Evolutionary conservation across 2,888 invertebrate genomes (phyloP).

Genomic region (Netelia melanura): DNA sequence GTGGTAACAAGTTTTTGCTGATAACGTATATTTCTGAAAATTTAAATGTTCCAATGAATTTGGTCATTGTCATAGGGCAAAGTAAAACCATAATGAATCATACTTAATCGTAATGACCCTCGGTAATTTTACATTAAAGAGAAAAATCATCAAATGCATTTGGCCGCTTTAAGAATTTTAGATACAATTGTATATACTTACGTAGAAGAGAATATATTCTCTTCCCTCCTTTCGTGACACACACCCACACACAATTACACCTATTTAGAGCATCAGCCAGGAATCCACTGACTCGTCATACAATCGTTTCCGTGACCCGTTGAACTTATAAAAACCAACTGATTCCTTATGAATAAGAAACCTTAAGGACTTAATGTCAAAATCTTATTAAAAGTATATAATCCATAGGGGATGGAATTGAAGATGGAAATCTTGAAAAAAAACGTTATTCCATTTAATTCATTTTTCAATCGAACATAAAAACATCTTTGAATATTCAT

Average conservation of each 20-base stretch:
- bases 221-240: constrained; percentile 20
- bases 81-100: constrained; percentile 15
- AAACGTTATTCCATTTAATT: neutral
- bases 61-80: no score
- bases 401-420: no score
- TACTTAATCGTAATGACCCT: neutral
- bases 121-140: neutral
- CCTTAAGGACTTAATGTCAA: neutral
- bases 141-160: neutral
- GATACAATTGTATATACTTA: neutral
- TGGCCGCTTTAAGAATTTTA: neutral
- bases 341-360: neutral
- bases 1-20: no score
- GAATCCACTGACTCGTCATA: constrained; percentile 73
- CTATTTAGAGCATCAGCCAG: constrained; percentile 58
- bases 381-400: neutral
- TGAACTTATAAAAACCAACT: neutral
- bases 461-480: no score
- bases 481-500: no score
- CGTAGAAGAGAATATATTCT: neutral
- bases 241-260: constrained; percentile 72
- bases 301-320: constrained; percentile 34
- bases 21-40: no score
- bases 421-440: neutral
- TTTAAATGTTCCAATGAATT: no score